Evolutionary conservation across 1,140 invertebrate genomes (phyloP), one percentile per base, ranked within the genome.

Genomic region (Magallana gigas): DNA sequence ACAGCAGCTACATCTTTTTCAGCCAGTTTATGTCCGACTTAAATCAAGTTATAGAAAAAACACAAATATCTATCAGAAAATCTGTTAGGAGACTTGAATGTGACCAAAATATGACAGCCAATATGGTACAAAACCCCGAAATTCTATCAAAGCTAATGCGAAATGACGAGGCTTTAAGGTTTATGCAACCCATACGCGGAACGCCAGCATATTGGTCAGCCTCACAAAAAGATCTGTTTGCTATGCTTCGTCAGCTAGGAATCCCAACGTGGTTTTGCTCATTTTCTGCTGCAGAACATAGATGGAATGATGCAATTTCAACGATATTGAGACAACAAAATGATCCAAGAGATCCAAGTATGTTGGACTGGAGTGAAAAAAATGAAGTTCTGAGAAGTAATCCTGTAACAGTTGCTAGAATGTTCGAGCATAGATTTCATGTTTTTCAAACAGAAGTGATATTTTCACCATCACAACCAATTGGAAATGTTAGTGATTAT

Each of bases 401-500:
- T 83, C 84, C 87, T 8, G 85, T 86, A 7, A 84, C 85, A 36
- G 68, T 76, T 12, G 84, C 88, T 14, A 57, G 60, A 58, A 71
- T 80, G 57, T 88, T 88, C 60, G 71, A 88, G 6, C 18, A 83
- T 64, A 64, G 85, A 48, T 84, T 23, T 12, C 85, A 86, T 9
- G 23, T 76, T 5, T 57, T 87, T n/a, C 76, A 83, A 18, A 1
- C 9, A 16, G 82, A 87, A n/a, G 9, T 87, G 1, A 87, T 87
- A 18, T 56, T 80, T 81, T 87, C 80, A 64, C 16, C 82, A 62
- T 76, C 68, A 48, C 8, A 83, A 16, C 89, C 90, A 8, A 80
- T 91, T 48, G 90, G 91, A 12, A 86, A 89, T 85, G 85, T 92
- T 8, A 82, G 7, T 23, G 91, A 93, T 88, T 91, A 87, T 76